Conservation (phyloP, 2,113 vertebrate species). For the Dasypus novemcinctus region DNA sequence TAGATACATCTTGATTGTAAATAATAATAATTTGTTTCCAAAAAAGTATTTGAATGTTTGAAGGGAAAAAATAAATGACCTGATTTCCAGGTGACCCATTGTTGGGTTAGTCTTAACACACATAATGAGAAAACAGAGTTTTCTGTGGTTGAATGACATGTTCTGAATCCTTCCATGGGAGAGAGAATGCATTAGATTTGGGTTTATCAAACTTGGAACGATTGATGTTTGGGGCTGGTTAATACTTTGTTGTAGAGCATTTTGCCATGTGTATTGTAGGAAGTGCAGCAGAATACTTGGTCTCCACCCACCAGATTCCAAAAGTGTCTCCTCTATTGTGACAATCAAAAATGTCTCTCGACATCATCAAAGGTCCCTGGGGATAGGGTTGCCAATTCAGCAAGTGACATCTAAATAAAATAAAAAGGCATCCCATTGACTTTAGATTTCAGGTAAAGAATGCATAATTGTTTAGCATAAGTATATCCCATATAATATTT, state of each 20-base stretch:
- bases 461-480: not conserved
- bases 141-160: not conserved
- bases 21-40: not conserved
- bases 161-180: not conserved
- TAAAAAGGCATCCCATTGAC: not conserved
- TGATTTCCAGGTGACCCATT: fast-evolving
- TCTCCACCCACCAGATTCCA: not conserved
- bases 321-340: too few relatives aligned
- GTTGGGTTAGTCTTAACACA: not conserved
- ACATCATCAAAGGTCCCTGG: fast-evolving
- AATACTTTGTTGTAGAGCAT: fast-evolving
- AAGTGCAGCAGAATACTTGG: too few relatives aligned
- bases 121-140: too few relatives aligned
- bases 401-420: too few relatives aligned
- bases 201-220: fast-evolving
- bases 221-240: fast-evolving
- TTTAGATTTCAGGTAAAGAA: not conserved
- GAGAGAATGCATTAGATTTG: not conserved
- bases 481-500: too few relatives aligned
- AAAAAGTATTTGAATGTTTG: not conserved
- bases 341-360: not conserved
- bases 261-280: fast-evolving
- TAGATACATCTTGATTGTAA: not conserved
- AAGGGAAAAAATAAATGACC: not conserved
- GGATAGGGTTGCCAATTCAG: not conserved